These are phyloP conservation scores for Gambelia wislizenii DNA, from an alignment of 2,797 vertebrate species.

Conservation along the genomic window DNA sequence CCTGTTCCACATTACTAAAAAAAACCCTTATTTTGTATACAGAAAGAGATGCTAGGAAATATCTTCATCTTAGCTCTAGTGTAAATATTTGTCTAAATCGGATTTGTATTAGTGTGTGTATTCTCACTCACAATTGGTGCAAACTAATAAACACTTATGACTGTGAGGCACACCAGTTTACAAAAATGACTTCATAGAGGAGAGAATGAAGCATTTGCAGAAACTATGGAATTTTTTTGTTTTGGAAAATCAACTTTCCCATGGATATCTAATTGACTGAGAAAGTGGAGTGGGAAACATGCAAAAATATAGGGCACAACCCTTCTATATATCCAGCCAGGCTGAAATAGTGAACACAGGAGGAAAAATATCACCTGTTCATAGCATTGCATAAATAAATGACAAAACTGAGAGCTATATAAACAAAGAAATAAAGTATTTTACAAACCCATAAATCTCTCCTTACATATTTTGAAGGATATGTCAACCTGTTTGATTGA, in stretches of 20 bases:
- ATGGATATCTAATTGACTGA: neutral
- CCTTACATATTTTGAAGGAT: accelerated
- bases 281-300: neutral
- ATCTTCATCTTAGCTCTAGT: neutral
- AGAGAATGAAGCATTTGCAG: neutral
- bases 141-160: neutral
- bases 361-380: neutral
- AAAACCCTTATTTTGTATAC: too few relatives aligned
- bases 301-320: neutral
- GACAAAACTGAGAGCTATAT: constrained; percentile 16
- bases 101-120: neutral
- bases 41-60: neutral
- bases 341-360: neutral
- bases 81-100: neutral
- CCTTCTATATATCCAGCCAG: neutral
- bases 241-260: neutral
- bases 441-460: constrained; percentile 14
- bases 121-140: neutral
- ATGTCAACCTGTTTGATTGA: constrained; percentile 28
- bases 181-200: neutral
- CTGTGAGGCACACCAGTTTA: neutral
- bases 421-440: neutral
- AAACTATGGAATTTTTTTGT: neutral
- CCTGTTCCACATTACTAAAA: too few relatives aligned
- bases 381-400: neutral